Base-by-base conservation (phyloP, 2,888 invertebrate species). In the Athrips mouffetella region DNA sequence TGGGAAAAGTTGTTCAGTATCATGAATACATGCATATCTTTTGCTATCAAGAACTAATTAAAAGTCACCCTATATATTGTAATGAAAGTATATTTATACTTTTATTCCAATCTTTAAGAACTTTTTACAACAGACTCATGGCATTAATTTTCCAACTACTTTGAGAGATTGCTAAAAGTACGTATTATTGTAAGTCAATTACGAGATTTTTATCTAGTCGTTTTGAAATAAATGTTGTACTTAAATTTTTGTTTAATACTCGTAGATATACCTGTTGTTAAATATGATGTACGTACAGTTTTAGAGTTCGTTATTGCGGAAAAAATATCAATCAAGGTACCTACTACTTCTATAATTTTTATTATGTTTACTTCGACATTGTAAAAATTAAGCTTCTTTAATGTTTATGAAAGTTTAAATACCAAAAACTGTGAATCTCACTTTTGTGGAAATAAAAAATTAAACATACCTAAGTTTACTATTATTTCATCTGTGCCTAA, bases 201-300 rank as follows among this genome's bases (percentile, higher is more conserved):
- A 77, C 62, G 65, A 68, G 64, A 68, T 65, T 55, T 66, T 67
- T 20, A 70, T 85, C 86, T 86, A 85, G 86, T 86, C 86, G 73
- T 77, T 80, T 79, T 75, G 78, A 84, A 76, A 81, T 84, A 80
- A 67, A 67, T 47, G 41, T 51, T 46, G 49, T 40, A 44, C 23
- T 20, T 48, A 11, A 31, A n/a, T 37, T 37, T 42, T 7, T 20
- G 29, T 30, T 31, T 44, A n/a, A n/a, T n/a, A n/a, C n/a, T n/a
- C n/a, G 29, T 31, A 31, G 27, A 18, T 16, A 29, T 42, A 18
- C 3, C 11, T 48, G 41, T 40, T 23, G 21, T 40, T 21, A 23
- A 40, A n/a, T 23, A 33, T 6, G 2, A 10, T 33, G 6, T 40
- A 11, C 29, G 16, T 42, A 47, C 45, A 39, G 16, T 45, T 21